Conservation (phyloP, 2,113 vertebrate genomes). For the Mormoops blainvillei region DNA sequence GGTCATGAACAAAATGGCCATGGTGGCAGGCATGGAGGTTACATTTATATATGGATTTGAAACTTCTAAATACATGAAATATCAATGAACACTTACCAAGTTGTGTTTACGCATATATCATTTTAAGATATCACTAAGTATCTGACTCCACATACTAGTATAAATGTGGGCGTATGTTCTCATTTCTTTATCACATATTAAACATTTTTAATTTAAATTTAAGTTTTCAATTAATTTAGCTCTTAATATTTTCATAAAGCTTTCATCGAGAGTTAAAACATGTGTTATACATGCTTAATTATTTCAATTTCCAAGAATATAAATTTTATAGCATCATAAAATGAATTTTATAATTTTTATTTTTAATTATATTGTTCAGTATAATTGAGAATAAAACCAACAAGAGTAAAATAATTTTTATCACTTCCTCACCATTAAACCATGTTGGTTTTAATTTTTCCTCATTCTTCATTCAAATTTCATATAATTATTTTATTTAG, state of each 20-base stretch:
- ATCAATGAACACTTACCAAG: not conserved
- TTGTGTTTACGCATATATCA: not conserved
- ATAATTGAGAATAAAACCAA: not conserved
- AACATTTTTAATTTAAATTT: conserved; percentile 24
- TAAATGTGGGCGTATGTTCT: not conserved
- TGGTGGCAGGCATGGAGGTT: not conserved
- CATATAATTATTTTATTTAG: not conserved
- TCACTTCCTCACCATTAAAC: not conserved
- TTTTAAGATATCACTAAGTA: not conserved
- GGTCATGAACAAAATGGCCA: not conserved
- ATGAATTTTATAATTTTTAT: not conserved
- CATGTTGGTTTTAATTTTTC: not conserved
- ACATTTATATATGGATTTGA: not conserved
- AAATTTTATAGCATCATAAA: not conserved
- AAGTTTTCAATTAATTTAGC: conserved; percentile 34
- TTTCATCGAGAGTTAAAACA: conserved; percentile 22
- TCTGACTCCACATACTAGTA: not conserved
- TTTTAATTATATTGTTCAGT: not conserved
- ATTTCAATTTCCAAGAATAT: conserved; percentile 30
- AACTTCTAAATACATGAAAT: not conserved
- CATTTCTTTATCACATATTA: not conserved
- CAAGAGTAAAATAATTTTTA: not conserved
- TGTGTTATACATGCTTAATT: not conserved
- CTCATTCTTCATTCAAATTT: not conserved
- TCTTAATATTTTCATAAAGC: conserved; percentile 7